Evolutionary conservation across 2,888 invertebrate species (phyloP).

Genomic region (Sepioteuthis lessoniana): DNA sequence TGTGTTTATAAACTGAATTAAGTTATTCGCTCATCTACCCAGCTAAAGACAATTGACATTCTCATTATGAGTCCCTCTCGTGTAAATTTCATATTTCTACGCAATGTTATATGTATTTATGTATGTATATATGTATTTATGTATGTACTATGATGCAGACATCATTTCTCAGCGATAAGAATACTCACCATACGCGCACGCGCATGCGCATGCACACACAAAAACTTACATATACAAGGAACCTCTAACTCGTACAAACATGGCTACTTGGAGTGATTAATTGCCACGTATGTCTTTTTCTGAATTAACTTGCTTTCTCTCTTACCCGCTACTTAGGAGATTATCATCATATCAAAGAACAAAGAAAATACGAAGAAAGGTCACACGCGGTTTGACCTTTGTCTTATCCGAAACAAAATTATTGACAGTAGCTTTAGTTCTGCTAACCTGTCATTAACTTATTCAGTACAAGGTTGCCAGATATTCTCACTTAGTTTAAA

Average conservation of each 20-base stretch:
- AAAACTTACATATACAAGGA: no score
- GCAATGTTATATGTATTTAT: no score
- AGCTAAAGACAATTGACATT: no score
- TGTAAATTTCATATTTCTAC: no score
- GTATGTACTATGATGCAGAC: no score
- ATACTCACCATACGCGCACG: no score
- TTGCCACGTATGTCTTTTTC: background rate
- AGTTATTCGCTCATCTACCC: no score
- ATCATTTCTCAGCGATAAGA: no score
- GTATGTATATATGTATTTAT: no score
- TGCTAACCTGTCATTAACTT: background rate
- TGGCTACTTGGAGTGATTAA: background rate
- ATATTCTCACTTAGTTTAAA: background rate
- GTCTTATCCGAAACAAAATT: background rate
- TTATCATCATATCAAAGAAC: background rate
- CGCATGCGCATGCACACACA: no score
- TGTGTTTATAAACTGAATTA: no score
- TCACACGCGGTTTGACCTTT: background rate
- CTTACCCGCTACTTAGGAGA: background rate
- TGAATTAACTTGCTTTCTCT: background rate
- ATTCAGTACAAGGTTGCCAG: constrained; percentile 1
- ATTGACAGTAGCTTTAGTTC: background rate
- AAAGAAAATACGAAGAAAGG: background rate
- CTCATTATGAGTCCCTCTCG: no score
- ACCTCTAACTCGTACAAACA: background rate